These are phyloP conservation scores for Hemistola chrysoprasaria DNA, from an alignment of 2,888 invertebrate genomes.

Conservation along the genomic window DNA sequence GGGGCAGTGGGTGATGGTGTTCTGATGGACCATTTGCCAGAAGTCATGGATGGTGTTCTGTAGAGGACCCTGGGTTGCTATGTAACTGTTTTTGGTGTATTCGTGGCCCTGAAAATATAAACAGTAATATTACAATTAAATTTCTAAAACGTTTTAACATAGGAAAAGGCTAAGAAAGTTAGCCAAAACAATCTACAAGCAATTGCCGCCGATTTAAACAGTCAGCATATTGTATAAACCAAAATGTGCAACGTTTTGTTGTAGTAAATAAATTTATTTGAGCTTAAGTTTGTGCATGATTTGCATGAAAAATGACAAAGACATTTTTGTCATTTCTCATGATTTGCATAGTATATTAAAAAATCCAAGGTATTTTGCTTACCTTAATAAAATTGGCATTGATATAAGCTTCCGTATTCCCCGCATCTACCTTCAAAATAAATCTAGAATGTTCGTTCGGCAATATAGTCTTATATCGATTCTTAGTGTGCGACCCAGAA, in stretches of 20 bases:
- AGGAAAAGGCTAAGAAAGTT: no score
- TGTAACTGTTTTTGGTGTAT: slow-evolving; percentile 92
- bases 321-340: no score
- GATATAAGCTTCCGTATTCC: slow-evolving; percentile 88
- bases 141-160: no score
- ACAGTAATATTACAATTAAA: slow-evolving; percentile 1
- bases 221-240: no score
- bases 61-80: slow-evolving; percentile 96
- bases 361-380: no score
- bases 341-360: no score
- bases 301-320: no score
- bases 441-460: slow-evolving; percentile 95
- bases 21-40: slow-evolving; percentile 92
- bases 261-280: no score
- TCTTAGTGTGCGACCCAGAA: slow-evolving; percentile 93
- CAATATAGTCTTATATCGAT: slow-evolving; percentile 94
- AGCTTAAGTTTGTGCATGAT: no score
- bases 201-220: no score
- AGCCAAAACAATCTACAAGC: no score
- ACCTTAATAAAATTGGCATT: slow-evolving; percentile 97
- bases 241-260: no score
- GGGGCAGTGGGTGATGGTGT: slow-evolving; percentile 47
- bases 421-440: slow-evolving; percentile 79
- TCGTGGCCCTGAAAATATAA: slow-evolving; percentile 89
- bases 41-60: slow-evolving; percentile 94